Conservation (phyloP, 2,888 invertebrate genomes). For the Apotomis betuletana region DNA sequence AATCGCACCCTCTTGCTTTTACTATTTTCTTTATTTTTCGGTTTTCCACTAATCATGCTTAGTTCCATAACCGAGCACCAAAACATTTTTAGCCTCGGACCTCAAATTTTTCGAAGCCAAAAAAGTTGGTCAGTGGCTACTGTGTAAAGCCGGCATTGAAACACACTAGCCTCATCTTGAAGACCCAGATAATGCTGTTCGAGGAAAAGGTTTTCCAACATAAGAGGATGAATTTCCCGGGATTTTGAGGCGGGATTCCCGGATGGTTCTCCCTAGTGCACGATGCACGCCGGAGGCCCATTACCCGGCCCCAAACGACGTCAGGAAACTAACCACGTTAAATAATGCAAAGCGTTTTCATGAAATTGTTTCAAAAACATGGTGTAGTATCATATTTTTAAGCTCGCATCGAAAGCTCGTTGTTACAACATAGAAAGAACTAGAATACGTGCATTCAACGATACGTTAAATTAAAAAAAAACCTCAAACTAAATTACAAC, state of each 20-base stretch:
- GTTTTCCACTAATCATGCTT: no score
- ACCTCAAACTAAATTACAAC: no score
- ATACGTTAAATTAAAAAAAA: no score
- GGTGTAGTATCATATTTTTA: slow-evolving; percentile 4
- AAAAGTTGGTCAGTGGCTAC: no score
- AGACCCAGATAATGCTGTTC: no score
- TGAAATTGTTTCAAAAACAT: slow-evolving; percentile 25
- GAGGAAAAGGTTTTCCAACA: not conserved
- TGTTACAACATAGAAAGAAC: no score
- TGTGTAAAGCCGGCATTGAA: no score
- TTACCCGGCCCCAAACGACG: slow-evolving; percentile 21
- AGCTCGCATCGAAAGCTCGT: not conserved
- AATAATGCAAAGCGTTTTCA: slow-evolving; percentile 24
- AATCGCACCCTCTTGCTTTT: no score
- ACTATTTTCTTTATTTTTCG: no score
- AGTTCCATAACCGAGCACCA: not conserved
- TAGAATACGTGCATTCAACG: no score
- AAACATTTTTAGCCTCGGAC: not conserved
- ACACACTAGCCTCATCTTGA: no score
- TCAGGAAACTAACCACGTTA: slow-evolving; percentile 18
- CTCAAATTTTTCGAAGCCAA: no score
- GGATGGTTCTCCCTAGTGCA: slow-evolving; percentile 6
- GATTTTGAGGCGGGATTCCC: slow-evolving; percentile 1
- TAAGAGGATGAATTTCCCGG: slow-evolving; percentile 1
- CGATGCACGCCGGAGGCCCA: slow-evolving; percentile 17